phyloP scores from a whole-genome alignment of 2,113 vertebrate species.

The Channa argus region DNA sequence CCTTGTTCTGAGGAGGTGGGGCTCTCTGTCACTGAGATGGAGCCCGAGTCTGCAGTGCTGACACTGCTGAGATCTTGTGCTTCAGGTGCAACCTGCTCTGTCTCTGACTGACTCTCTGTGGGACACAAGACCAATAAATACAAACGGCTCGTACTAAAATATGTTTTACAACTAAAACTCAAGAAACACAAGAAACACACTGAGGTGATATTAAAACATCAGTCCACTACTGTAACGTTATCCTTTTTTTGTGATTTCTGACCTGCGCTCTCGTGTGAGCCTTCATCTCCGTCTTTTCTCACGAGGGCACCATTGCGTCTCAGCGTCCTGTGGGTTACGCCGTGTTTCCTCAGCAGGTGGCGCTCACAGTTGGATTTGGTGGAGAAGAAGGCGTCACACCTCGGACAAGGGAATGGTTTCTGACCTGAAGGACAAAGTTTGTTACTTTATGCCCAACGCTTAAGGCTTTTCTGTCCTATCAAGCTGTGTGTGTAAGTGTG shows the following conservation, averaged over 20 bases:
- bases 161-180: too few relatives aligned
- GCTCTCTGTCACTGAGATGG: conserved; percentile 2
- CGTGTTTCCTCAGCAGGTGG: conserved; percentile 90
- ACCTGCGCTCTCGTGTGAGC: conserved; percentile 84
- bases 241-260: not conserved
- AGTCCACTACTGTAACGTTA: too few relatives aligned
- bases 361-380: conserved; percentile 93
- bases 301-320: conserved; percentile 83
- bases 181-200: not conserved
- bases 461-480: too few relatives aligned
- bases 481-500: too few relatives aligned
- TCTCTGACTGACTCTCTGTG: conserved; percentile 91
- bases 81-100: conserved; percentile 79
- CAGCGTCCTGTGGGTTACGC: conserved; percentile 84
- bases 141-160: too few relatives aligned
- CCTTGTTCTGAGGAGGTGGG: conserved; percentile 44
- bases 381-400: conserved; percentile 89
- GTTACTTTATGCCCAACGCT: too few relatives aligned
- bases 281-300: conserved; percentile 81
- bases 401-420: conserved; percentile 89
- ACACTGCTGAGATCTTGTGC: conserved; percentile 83
- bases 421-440: conserved; percentile 76
- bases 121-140: not conserved
- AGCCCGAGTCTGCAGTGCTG: conserved; percentile 54
- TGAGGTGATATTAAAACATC: too few relatives aligned